Evolutionary conservation across 2,113 vertebrate species (phyloP).

Genomic region (Mormoops blainvillei): DNA sequence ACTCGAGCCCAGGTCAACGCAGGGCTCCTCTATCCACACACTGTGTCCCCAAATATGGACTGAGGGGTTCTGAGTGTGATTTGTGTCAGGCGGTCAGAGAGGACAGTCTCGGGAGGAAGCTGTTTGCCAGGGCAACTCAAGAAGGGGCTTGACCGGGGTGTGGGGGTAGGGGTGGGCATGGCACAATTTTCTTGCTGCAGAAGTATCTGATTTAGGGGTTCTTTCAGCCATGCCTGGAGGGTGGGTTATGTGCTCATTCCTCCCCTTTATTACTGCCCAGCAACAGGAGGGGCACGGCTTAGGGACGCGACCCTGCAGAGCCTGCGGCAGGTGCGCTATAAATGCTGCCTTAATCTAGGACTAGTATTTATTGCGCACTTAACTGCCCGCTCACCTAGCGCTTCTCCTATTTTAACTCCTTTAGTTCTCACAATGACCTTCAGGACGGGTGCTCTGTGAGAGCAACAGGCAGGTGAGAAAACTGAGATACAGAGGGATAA

Average conservation of each 20-base stretch:
- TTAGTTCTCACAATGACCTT: background rate
- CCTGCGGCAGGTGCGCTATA: accelerated
- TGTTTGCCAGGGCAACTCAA: background rate
- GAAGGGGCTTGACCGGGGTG: accelerated
- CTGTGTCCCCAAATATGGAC: background rate
- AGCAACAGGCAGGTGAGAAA: background rate
- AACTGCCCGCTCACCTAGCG: background rate
- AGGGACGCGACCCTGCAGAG: background rate
- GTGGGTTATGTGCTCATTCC: background rate
- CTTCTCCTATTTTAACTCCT: background rate
- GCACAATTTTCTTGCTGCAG: background rate
- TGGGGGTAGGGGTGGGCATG: accelerated
- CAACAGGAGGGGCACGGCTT: background rate
- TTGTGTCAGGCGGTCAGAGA: background rate
- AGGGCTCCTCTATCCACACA: background rate
- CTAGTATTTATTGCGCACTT: accelerated
- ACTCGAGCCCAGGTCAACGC: background rate
- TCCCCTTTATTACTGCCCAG: background rate
- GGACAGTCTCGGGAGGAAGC: background rate
- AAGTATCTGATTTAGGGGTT: background rate
- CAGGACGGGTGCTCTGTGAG: background rate
- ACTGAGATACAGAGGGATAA: background rate
- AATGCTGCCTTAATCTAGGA: accelerated
- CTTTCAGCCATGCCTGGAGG: background rate
- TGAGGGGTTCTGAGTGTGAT: accelerated